Evolutionary conservation across 2,113 vertebrate genomes (phyloP), one percentile per base, ranked within the genome.

Genomic region (Neofelis nebulosa): DNA sequence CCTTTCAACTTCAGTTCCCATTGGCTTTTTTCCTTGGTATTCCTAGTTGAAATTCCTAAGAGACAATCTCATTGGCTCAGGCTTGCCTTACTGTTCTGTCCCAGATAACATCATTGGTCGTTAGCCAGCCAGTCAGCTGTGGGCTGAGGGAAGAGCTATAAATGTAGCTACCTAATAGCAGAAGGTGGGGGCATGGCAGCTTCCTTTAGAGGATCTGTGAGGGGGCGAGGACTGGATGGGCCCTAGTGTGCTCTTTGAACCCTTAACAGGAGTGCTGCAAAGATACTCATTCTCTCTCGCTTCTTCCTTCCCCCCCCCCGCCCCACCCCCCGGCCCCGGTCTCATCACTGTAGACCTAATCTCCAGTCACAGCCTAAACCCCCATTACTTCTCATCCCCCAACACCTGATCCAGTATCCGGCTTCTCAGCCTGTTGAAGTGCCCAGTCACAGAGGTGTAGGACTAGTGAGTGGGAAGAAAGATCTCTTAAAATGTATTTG

Each of bases 1-100:
- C 66, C 90, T 95, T 85, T 94, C 94, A 93, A 71, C 69, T 93
- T 21, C 9, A 29, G 27, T 86, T 63, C n/a, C 73, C 48, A 45
- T n/a, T 65, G 73, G 4, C 52, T 88, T 61, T 94, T 92, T 57
- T 16, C 16, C 85, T 83, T 76, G 33, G 80, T 65, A 55, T 89
- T 93, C 21, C 52, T 57, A 85, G 45, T 87, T 93, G 76, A 87
- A 89, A 97, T 97, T 90, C 63, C 50, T 95, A 80, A 82, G 36
- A 65, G 23, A 91, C 21, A 61, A 68, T 94, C 66, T 71, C 19
- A 76, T 41, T 92, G 93, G 31, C 29, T 21, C 21, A n/a, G 80
- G 9, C 2, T 80, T 36, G n/a, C 89, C 78, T 81, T 73, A 66
- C 7, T 71, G 68, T 79, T 96, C 91, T 87, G 71, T 71, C 76